phyloP scores from a whole-genome alignment of 1,140 invertebrate species.

The Anagrus nilaparvatae region DNA sequence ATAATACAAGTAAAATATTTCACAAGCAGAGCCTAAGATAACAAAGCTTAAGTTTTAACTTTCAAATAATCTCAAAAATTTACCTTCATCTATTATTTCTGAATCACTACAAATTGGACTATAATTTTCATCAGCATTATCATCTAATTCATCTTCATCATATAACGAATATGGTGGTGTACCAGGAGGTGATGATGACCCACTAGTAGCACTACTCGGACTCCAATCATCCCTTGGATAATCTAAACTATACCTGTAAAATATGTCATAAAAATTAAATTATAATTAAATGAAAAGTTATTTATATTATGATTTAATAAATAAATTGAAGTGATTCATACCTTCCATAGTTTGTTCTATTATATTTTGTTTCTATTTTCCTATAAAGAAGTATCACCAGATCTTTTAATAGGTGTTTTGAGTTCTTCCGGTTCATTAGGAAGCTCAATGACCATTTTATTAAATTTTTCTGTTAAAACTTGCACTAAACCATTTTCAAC shows the following conservation, averaged over 20 bases:
- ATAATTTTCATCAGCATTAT: conserved; percentile 33
- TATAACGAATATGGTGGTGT: conserved; percentile 28
- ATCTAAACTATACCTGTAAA: conserved; percentile 31
- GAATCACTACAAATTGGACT: conserved; percentile 36
- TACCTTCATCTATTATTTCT: conserved; percentile 26
- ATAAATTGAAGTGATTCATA: conserved; percentile 8
- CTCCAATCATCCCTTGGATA: conserved; percentile 32
- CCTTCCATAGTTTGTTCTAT: conserved; percentile 22
- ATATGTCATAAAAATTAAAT: too few relatives aligned
- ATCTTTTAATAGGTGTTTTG: conserved; percentile 23
- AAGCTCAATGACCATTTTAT: conserved; percentile 20
- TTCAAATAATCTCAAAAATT: too few relatives aligned
- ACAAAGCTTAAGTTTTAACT: too few relatives aligned
- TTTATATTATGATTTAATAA: too few relatives aligned
- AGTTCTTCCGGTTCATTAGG: conserved; percentile 15
- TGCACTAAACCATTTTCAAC: conserved; percentile 31
- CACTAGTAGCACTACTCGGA: conserved; percentile 26
- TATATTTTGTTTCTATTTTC: conserved; percentile 19
- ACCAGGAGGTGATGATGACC: conserved; percentile 30
- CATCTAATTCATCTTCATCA: conserved; percentile 20
- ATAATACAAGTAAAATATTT: too few relatives aligned
- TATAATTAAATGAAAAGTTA: too few relatives aligned
- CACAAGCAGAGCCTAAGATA: too few relatives aligned
- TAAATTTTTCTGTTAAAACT: conserved; percentile 26
- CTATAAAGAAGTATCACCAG: conserved; percentile 16